Conservation (phyloP, 2,113 vertebrate species). For the Connochaetes taurinus region DNA sequence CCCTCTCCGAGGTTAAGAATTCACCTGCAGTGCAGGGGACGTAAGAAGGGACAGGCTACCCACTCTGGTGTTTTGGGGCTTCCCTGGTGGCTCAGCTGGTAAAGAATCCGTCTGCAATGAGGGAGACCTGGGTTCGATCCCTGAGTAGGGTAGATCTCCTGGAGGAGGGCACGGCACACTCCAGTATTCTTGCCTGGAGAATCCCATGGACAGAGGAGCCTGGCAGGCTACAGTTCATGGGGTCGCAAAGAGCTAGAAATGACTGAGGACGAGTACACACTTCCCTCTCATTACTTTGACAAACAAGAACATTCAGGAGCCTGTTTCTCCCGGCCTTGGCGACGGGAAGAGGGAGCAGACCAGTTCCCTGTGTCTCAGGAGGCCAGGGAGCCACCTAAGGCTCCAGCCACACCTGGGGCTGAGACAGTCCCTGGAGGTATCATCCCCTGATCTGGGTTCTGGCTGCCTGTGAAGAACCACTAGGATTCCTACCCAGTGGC, state of each 20-base stretch:
- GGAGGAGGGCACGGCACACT: neutral
- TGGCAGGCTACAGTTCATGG: neutral
- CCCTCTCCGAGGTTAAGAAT: neutral
- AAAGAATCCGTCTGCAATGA: neutral
- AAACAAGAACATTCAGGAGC: accelerated
- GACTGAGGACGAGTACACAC: neutral
- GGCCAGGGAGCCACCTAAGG: neutral
- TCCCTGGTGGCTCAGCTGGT: neutral
- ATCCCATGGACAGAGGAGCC: neutral
- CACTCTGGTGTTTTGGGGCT: neutral
- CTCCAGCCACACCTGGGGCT: neutral
- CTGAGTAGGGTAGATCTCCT: neutral
- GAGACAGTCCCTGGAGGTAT: neutral
- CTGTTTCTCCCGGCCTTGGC: accelerated
- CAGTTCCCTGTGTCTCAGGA: accelerated
- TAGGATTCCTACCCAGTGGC: neutral
- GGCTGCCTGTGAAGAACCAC: neutral
- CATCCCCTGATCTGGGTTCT: accelerated
- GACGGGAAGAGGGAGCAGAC: neutral
- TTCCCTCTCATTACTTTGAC: accelerated
- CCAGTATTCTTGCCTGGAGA: neutral
- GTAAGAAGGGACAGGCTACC: neutral
- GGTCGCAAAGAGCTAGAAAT: neutral
- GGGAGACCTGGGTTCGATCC: neutral
- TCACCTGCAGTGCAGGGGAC: neutral